These are phyloP conservation scores for Dasysyrphus albostriatus DNA, from an alignment of 2,888 invertebrate species.

Conservation along the genomic window DNA sequence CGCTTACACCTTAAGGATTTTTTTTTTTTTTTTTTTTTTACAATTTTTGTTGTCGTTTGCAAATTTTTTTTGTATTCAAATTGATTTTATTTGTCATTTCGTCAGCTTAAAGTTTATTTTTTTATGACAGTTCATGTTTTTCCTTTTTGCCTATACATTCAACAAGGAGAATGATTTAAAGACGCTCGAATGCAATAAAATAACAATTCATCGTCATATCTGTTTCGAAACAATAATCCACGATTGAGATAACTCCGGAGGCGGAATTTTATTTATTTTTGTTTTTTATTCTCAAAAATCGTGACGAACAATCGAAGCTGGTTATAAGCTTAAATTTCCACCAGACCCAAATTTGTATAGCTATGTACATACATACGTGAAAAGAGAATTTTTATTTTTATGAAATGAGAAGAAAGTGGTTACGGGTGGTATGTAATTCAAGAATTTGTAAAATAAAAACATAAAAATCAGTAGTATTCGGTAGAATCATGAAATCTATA, in stretches of 20 bases:
- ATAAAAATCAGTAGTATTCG: no score
- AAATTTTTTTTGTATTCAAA: constrained; percentile 6
- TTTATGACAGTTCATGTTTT: constrained; percentile 45
- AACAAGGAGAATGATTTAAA: constrained; percentile 36
- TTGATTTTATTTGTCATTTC: constrained; percentile 41
- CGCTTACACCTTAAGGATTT: constrained; percentile 56
- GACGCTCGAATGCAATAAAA: constrained; percentile 67
- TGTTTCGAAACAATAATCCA: constrained; percentile 68
- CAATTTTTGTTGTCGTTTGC: background rate
- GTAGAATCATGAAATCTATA: no score
- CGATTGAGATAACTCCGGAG: constrained; percentile 36
- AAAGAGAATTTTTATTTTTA: no score
- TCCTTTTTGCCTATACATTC: background rate
- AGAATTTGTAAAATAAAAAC: no score
- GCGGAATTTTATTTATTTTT: background rate
- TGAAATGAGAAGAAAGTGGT: no score
- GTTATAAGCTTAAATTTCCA: background rate
- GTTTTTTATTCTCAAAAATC: background rate
- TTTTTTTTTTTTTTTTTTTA: constrained; percentile 6
- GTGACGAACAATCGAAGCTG: constrained; percentile 18
- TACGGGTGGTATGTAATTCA: no score
- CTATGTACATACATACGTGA: no score
- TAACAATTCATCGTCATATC: constrained; percentile 73
- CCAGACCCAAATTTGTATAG: no score
- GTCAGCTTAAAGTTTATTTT: constrained; percentile 41